Base-by-base conservation (phyloP, 2,888 invertebrate species). In the Hypomecis atomaria region DNA sequence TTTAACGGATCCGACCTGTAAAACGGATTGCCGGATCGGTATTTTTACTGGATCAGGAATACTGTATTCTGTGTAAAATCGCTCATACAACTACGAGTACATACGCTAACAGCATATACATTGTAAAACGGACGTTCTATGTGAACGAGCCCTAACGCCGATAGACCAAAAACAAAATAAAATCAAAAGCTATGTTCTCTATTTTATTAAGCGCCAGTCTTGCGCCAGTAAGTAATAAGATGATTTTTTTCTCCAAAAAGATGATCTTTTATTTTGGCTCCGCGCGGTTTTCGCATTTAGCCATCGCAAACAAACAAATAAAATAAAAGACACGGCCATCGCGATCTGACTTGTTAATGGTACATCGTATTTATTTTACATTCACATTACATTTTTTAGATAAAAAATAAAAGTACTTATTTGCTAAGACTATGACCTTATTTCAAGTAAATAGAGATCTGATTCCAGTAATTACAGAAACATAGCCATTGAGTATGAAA, bases 281-380 rank as follows among this genome's bases (percentile, higher is more conserved):
- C 10, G 10, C 38, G 13, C 13, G 13, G 11, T 11, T 37, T 37
- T 4, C 37, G 8, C n/a, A 50, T 37, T 48, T 37, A 50, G 37
- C 49, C 13, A 37, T 37, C 49, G 37, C 11, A 49, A 49, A 49
- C 49, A 50, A n/a, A 50, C 7, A 11, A 6, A 50, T 7, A 5
- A 50, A 50, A 37, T 37, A 10, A 50, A 37, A 50, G 6, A 50
- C 50, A 38, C 11, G 38, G 40, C 40, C 52, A 42, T 13, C 52
- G 6, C 33, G 40, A 52, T 40, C 40, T 23, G 38, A 38, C 38
- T 8, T 5, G 37, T 13, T 50, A 13, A 50, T 37, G 10, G 11
- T 23, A 23, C 34, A 23, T 52, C 37, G 7, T 49, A 11, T 37
- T 11, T 6, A 36, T 34, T 11, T 50, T 9, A 36, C 37, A 13